Evolutionary conservation across 2,888 invertebrate species (phyloP).

Genomic region (Eustalomyia histrio): DNA sequence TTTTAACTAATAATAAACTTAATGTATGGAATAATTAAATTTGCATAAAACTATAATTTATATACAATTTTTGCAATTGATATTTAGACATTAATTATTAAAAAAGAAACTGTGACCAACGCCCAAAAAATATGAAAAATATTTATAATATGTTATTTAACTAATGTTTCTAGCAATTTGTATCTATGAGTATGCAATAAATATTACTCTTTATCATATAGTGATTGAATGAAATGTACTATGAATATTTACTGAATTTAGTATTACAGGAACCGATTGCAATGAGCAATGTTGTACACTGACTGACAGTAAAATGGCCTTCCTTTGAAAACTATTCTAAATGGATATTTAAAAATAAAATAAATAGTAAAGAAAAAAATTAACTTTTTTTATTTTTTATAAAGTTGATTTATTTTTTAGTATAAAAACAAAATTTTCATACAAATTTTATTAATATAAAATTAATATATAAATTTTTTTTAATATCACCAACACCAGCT

Average conservation of each 20-base stretch:
- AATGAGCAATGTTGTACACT: constrained; percentile 21
- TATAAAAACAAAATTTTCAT: too few species aligned
- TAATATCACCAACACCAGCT: too few species aligned
- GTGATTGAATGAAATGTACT: constrained; percentile 39
- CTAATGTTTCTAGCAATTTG: not conserved
- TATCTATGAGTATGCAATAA: constrained; percentile 5
- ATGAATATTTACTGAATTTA: not conserved
- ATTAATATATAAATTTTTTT: too few species aligned
- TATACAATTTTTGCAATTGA: constrained; percentile 18
- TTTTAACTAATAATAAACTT: not conserved
- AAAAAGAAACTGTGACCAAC: constrained; percentile 26
- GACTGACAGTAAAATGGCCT: too few species aligned
- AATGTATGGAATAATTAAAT: constrained; percentile 26
- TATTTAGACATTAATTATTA: constrained; percentile 27
- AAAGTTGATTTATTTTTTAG: too few species aligned
- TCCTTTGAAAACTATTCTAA: too few species aligned
- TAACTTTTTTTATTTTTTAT: too few species aligned
- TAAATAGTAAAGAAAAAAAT: too few species aligned
- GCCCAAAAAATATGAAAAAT: constrained; percentile 26
- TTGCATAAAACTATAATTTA: constrained; percentile 39
- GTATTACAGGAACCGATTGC: constrained; percentile 34
- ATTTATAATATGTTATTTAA: not conserved
- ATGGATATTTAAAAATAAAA: too few species aligned
- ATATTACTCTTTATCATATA: constrained; percentile 23
- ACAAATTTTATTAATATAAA: too few species aligned